These are phyloP conservation scores for Laterallus jamaicensis DNA, from an alignment of 2,113 vertebrate species.

Conservation along the genomic window DNA sequence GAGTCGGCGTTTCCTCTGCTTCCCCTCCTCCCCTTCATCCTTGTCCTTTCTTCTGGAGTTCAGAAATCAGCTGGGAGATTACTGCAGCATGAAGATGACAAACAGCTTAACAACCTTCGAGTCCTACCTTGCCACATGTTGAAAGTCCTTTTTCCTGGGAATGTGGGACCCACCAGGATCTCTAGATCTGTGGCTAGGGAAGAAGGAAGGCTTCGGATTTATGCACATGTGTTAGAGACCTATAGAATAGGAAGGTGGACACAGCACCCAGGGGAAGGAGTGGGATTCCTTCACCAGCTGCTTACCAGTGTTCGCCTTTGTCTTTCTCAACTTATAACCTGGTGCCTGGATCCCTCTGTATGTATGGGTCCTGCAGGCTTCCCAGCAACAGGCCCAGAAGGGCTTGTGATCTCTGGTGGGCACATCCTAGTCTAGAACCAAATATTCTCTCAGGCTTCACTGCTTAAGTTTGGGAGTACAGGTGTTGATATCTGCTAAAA, in stretches of 20 bases:
- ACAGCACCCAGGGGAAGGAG: background rate
- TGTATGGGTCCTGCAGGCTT: background rate
- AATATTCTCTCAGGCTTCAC: background rate
- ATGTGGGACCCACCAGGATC: background rate
- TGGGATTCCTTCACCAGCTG: background rate
- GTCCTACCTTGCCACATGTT: slow-evolving; percentile 73
- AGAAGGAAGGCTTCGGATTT: background rate
- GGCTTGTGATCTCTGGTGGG: background rate
- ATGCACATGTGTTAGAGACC: background rate
- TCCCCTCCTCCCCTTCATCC: slow-evolving; percentile 47
- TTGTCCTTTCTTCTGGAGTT: slow-evolving; percentile 55
- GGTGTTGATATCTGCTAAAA: background rate
- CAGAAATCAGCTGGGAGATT: slow-evolving; percentile 71
- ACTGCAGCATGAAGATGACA: slow-evolving; percentile 52
- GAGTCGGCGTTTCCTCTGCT: slow-evolving; percentile 27
- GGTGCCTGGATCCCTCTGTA: background rate
- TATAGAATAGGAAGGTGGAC: background rate
- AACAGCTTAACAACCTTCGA: slow-evolving; percentile 84
- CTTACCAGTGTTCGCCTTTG: background rate
- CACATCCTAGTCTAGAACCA: background rate
- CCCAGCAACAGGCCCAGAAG: background rate
- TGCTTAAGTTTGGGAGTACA: background rate
- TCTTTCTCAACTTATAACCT: background rate
- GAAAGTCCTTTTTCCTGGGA: slow-evolving; percentile 73
- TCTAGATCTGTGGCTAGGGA: background rate